A percentile compares a stretch with the other conserved stretches of the same genome.
phyloP scores from a whole-genome alignment of 2,113 vertebrate genomes.

The Potamarius usumacintae region DNA sequence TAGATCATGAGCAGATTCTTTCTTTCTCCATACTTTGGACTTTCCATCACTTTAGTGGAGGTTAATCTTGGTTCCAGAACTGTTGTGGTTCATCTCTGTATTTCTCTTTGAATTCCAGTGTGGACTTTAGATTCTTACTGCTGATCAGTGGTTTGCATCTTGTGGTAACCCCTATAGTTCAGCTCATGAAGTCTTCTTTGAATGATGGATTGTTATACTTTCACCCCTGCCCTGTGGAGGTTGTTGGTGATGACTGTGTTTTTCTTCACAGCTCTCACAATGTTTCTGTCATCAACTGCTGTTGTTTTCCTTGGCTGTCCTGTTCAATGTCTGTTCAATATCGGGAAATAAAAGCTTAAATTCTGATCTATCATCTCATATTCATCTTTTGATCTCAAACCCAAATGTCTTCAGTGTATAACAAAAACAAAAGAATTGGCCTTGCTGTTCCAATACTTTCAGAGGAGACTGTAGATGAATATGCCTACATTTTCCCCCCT shows the following conservation, averaged over 20 bases:
- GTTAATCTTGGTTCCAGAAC: no score
- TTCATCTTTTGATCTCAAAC: no score
- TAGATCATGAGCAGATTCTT: background rate
- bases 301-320: background rate
- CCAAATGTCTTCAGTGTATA: no score
- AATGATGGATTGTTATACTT: background rate
- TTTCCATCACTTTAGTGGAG: no score
- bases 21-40: no score
- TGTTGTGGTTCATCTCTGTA: no score
- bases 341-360: background rate
- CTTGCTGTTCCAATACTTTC: no score
- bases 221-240: no score
- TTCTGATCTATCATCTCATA: no score
- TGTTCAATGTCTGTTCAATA: background rate
- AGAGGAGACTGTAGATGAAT: background rate
- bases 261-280: no score
- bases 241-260: no score
- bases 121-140: background rate
- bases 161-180: background rate
- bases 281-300: background rate
- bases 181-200: background rate
- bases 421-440: no score
- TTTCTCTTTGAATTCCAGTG: background rate
- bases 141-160: background rate
- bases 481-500: background rate